Evolutionary conservation across 2,888 invertebrate genomes (phyloP).

Genomic region (Tetrapedia diversipes): DNA sequence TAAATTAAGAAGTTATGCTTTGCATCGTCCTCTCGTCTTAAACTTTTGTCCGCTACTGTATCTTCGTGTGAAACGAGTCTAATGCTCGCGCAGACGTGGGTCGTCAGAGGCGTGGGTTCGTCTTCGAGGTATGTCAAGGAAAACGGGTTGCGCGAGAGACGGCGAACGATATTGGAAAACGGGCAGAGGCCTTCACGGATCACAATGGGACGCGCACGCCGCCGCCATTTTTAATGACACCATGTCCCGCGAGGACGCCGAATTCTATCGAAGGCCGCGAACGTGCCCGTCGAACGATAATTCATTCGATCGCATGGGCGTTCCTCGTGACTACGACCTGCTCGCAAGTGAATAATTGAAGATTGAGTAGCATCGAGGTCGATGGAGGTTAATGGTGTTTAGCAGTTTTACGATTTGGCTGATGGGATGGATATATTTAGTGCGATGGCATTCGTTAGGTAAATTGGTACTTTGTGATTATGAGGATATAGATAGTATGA

Average conservation of each 20-base stretch:
- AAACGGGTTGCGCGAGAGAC: slow-evolving; percentile 64
- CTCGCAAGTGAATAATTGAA: background rate
- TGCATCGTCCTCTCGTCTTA: too few relatives aligned
- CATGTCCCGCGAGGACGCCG: slow-evolving; percentile 14
- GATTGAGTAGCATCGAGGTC: background rate
- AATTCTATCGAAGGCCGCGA: slow-evolving; percentile 52
- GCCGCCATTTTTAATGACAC: slow-evolving; percentile 41
- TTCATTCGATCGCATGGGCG: background rate
- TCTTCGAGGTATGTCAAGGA: slow-evolving; percentile 74
- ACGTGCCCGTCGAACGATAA: background rate
- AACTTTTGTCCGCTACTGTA: too few relatives aligned
- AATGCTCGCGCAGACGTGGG: too few relatives aligned
- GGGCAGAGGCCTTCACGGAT: slow-evolving; percentile 42
- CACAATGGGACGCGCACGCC: slow-evolving; percentile 51
- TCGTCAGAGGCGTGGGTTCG: slow-evolving; percentile 54
- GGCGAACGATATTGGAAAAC: slow-evolving; percentile 65
- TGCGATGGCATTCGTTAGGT: too few relatives aligned
- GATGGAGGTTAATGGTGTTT: too few relatives aligned
- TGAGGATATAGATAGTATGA: too few relatives aligned
- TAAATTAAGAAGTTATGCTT: too few relatives aligned
- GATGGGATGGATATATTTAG: too few relatives aligned
- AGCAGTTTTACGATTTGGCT: too few relatives aligned
- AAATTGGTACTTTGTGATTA: too few relatives aligned
- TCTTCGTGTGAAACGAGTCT: too few relatives aligned
- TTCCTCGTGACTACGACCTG: too few relatives aligned